Evolutionary conservation across 1,140 invertebrate genomes (phyloP), one percentile per base, ranked within the genome.

Genomic region (Lordiphosa stackelbergi): DNA sequence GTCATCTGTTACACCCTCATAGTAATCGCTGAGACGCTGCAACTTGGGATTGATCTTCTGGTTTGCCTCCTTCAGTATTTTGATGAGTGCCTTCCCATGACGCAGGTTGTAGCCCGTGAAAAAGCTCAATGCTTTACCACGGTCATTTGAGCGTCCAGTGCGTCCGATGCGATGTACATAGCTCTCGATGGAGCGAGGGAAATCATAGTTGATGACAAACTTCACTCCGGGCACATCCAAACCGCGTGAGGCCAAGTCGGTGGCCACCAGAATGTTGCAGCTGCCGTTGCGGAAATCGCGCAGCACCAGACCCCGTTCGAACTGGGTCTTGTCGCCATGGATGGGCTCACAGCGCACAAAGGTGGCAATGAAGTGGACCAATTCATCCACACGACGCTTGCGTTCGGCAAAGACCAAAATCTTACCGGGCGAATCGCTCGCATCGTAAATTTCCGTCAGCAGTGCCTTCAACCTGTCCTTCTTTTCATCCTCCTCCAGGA

Each of bases 81-180:
- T 22, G 5, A 52, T 24, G 4, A 52, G n/a, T 9, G 36, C 36
- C 4, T 11, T 8, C 22, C 9, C 22, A 7, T n/a, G 24, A 5
- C 22, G n/a, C 1, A 19, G 22, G 10, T 52, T 24, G 4, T 9
- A 3, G 8, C 3, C 4, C 8, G 42, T 59, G n/a, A 68, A 43
- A 34, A 62, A 51, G 4, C 37, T 52, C 2, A 65, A 19, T 0
- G 97, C 96, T 2, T 96, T 98, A 28, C 98, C 97, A 10, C 36
- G 2, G 0, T 0, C 0, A 5, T 7, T 7, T 1, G 5, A 11
- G 12, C 97, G 91, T 28, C 95, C 97, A 43, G 97, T 98, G 77
- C 97, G 92, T 12, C 97, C 97, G 89, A 99, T 98, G 60, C 97
- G 93, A 87, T 99, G 97, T 77, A 99, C 95, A 88, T 99, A 99